These are phyloP conservation scores for Pseudonaja textilis DNA, from an alignment of 2,113 vertebrate genomes.

Conservation along the genomic window DNA sequence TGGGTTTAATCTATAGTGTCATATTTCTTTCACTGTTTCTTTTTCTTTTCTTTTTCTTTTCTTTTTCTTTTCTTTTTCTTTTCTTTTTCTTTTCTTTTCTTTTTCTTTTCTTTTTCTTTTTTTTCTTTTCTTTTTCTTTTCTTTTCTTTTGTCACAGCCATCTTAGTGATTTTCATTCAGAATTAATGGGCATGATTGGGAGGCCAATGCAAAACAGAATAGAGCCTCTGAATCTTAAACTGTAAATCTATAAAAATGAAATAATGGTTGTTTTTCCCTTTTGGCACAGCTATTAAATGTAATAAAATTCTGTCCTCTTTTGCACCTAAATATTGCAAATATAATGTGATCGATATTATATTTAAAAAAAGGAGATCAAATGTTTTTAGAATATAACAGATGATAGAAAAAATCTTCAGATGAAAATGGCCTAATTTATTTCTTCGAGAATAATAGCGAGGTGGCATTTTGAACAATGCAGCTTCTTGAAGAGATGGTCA, in stretches of 20 bases:
- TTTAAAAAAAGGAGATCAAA: constrained; percentile 20
- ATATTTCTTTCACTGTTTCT: not conserved
- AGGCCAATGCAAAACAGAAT: not conserved
- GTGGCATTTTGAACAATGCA: not conserved
- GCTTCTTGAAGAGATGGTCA: not conserved
- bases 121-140: not conserved
- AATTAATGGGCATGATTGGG: not conserved
- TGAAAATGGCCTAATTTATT: not conserved
- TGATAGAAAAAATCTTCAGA: constrained; percentile 19
- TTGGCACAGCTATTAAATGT: not conserved
- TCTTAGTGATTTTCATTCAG: not conserved
- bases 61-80: not conserved
- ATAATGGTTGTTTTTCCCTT: not conserved
- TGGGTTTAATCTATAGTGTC: not conserved
- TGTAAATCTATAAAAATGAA: not conserved
- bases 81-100: not conserved
- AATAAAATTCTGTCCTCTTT: not conserved
- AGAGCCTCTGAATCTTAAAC: not conserved
- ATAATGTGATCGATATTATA: constrained; percentile 17
- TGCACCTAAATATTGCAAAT: not conserved
- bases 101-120: not conserved
- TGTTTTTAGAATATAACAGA: constrained; percentile 1
- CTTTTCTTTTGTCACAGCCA: not conserved
- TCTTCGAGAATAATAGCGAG: not conserved
- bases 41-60: not conserved